Base-by-base conservation (phyloP, 2,888 invertebrate genomes). In the Sthenelais limicola region DNA sequence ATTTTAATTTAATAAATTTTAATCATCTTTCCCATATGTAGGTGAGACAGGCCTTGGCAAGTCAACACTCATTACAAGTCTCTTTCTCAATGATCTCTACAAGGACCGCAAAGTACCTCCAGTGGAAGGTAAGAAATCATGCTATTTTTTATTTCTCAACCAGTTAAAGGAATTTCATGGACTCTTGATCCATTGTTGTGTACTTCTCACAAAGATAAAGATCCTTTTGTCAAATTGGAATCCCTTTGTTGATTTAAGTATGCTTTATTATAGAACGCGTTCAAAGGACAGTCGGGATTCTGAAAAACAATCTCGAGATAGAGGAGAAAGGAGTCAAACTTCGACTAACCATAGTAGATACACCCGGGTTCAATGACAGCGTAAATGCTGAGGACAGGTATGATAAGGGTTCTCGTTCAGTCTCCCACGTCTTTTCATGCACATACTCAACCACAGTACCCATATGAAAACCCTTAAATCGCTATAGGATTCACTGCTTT, bases 11-110 rank as follows among this genome's bases (percentile, higher is more conserved):
- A n/a, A n/a, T n/a, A 43, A 43, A 15, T 43, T 43, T 43, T 43
- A 18, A 15, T 15, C 18, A 18, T 43, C 12, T 43, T 12, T 43
- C 18, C 12, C 47, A 68, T 49, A 81, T 81, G 12, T 79, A 90
- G 89, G 97, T 35, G 97, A 97, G 89, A 93, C 94, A 0, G 97
- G 97, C 0, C 90, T 97, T 67, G 97, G 97, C 73, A 97, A 97
- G 88, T 97, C 96, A 0, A 97, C 97, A 0, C 91, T 97, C 69
- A 93, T 97, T 87, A 97, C 97, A 90, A 96, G 96, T 84, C 91
- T 97, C 67, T 97, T 97, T 88, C 91, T 97, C 79, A 95, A 76
- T 72, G 97, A 97, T 87, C 91, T 97, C 32, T 97, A 97, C 89
- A 94, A 94, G 88, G 94, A 93, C 83, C 91, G 96, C 79, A 92